A percentile compares a stretch with the other conserved stretches of the same genome.
These are phyloP conservation scores for Pica pica DNA, from an alignment of 2,113 vertebrate species.

Conservation along the genomic window DNA sequence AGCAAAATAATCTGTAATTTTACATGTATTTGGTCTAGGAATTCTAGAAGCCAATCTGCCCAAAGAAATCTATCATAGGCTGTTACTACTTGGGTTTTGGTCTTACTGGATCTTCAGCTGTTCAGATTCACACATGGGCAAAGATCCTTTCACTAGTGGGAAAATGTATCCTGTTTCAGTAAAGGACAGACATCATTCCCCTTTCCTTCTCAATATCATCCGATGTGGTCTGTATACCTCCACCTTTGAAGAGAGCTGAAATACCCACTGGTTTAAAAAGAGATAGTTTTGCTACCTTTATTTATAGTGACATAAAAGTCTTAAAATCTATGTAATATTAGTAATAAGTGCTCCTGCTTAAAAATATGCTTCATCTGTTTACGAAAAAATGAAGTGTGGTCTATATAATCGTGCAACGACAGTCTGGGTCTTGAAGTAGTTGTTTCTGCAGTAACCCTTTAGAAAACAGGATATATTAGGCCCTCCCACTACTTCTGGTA, in stretches of 20 bases:
- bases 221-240: neutral
- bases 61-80: neutral
- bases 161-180: neutral
- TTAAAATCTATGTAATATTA: neutral
- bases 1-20: neutral
- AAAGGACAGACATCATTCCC: neutral
- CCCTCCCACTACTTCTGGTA: neutral
- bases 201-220: neutral
- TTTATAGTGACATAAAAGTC: neutral
- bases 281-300: neutral
- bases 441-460: neutral
- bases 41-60: neutral
- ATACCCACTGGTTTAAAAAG: neutral
- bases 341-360: neutral
- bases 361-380: neutral
- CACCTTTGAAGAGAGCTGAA: neutral
- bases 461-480: neutral
- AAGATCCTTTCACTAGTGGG: neutral
- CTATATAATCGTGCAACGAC: neutral
- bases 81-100: neutral
- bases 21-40: neutral
- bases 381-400: neutral
- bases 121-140: neutral
- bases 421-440: neutral
- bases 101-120: neutral